Base-by-base conservation (phyloP, 2,888 invertebrate species). In the Eristalis intricaria region DNA sequence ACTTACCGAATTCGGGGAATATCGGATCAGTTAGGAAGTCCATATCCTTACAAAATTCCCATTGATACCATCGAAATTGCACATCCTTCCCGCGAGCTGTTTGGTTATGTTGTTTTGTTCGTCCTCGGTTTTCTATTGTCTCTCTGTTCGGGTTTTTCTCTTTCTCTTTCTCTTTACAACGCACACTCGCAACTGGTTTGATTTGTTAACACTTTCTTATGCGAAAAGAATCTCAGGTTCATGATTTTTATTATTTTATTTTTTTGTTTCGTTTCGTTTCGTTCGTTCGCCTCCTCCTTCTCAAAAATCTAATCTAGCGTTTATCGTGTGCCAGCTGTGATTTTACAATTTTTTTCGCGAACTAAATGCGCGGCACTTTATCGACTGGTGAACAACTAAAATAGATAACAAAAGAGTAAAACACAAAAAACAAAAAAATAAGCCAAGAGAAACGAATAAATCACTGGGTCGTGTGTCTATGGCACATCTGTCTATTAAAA, bases 1-100 rank as follows among this genome's bases (percentile, higher is more conserved):
- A 92, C 93, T 93, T 90, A 93, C 93, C 91, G 89, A 93, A 91
- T 89, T 92, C 92, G 85, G 92, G 89, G 90, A 92, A 91, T 80
- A 91, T 90, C 58, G 90, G 90, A 90, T 93, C 93, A 90, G 90
- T 90, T 89, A 91, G 89, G 90, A 93, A 92, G 90, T 93, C 93
- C 92, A 93, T 93, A 89, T 91, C 92, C 91, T 90, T 90, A 87
- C 86, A 89, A 89, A 78, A 80, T 88, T 89, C 89, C 77, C 58
- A 73, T 80, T 83, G 63, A 75, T 70, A 71, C 66, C 56, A 73
- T 75, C 60, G 68, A 82, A 79, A 78, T 70, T 63, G 43, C 35
- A 79, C 88, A 88, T 85, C 66, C 65, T 81, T 82, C 60, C 64
- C 15, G 68, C 40, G 74, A 29, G 75, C 29, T 7, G 11, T 29